Evolutionary conservation across 2,113 vertebrate genomes (phyloP), one percentile per base, ranked within the genome.

Genomic region (Bubo scandiacus): DNA sequence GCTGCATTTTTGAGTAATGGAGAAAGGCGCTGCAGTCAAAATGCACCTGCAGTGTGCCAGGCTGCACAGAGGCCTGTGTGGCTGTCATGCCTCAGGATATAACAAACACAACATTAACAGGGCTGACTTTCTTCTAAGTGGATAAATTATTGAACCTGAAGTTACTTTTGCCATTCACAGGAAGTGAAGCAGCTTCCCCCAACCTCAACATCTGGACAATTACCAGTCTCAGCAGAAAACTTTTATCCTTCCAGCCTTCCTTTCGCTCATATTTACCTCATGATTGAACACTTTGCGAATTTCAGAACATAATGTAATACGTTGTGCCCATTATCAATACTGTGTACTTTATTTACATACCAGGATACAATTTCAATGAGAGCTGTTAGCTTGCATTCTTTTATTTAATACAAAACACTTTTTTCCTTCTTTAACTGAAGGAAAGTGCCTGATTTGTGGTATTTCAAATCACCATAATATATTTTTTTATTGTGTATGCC

Each of bases 191-290:
- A 71, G 2, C 11, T 47, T 86, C 17, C 34, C 2, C 3, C 80
- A 4, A 68, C 5, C 13, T 5, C 36, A 38, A 2, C 18, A 73
- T 30, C 22, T 0, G 2, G 10, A 1, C 38, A 54, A 55, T 78
- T 91, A 57, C 57, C 34, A 45, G 29, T 67, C n/a, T 73, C 66
- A 88, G n/a, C 19, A 88, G n/a, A 93, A 84, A 94, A 80, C 12
- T 51, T 80, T 87, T 74, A 27, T 73, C 47, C 84, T 81, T 81
- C 20, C 29, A 62, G 27, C 29, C 20, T 80, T 83, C 23, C 18
- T 61, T 93, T 95, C 1, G 1, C 19, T 71, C 6, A 21, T 78
- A 83, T 67, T 83, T 42, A 82, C 81, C 42, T 78, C 70, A 78
- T 40, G 20, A 90, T 43, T 90, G 81, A 95, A 72, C 14, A 65